Conservation (phyloP, 2,797 vertebrate species). For the Chloroceryle amazona region DNA sequence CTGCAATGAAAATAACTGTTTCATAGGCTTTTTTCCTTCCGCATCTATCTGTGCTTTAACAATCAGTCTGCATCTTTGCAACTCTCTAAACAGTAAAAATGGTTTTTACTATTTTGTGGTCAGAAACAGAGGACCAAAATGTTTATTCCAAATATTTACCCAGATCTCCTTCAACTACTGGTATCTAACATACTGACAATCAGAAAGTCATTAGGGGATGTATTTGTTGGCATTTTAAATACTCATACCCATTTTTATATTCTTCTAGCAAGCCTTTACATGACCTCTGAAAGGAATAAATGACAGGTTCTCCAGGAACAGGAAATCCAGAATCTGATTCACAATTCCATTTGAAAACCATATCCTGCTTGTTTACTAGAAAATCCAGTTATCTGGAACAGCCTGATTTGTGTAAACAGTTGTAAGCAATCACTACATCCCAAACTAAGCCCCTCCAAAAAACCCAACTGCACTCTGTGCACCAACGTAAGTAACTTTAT, state of each 20-base stretch:
- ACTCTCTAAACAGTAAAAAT: neutral
- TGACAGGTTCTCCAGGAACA: neutral
- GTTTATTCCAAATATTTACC: neutral
- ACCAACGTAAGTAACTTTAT: neutral
- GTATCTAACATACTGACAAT: neutral
- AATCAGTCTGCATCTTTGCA: neutral
- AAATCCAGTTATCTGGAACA: neutral
- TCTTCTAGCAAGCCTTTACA: slow-evolving; percentile 5
- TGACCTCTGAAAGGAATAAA: neutral
- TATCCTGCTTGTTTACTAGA: neutral
- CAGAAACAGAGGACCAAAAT: neutral
- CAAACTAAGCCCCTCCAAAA: neutral
- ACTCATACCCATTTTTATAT: neutral
- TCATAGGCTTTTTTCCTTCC: neutral
- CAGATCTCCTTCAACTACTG: neutral
- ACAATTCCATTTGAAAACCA: neutral
- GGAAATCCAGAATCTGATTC: slow-evolving; percentile 10
- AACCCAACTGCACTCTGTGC: neutral
- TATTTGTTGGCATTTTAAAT: neutral
- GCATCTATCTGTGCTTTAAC: neutral
- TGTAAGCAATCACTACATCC: neutral
- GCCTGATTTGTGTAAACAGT: neutral
- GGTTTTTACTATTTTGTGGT: neutral
- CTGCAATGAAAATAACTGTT: slow-evolving; percentile 48
- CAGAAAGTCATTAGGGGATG: neutral